Percentiles rank a stretch among this genome's conserved stretches.
phyloP scores from a whole-genome alignment of 2,797 vertebrate species.

The Lerista edwardsae region DNA sequence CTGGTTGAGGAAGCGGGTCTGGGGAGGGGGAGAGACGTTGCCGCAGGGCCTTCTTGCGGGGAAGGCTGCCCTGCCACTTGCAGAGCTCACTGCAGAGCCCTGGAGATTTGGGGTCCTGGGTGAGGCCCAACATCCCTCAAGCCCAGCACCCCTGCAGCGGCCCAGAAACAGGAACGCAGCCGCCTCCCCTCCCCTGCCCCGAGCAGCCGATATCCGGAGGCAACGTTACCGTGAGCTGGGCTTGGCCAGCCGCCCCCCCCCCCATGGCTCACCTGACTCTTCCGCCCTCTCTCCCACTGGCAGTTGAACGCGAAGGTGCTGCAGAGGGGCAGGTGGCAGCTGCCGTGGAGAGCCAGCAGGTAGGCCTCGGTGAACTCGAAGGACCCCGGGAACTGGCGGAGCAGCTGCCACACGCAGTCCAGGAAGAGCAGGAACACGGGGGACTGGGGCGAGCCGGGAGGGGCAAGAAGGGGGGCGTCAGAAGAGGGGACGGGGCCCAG shows the following conservation, averaged over 20 bases:
- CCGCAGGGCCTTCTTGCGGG: background rate
- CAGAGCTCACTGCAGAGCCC: no score
- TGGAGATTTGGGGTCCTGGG: no score
- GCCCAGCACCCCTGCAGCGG: no score
- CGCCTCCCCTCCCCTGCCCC: no score
- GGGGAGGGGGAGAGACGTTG: accelerated
- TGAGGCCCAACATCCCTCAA: no score
- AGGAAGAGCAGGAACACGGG: constrained; percentile 93
- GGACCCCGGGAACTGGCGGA: constrained; percentile 85
- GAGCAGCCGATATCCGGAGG: no score
- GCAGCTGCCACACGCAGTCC: constrained; percentile 92
- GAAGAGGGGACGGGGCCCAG: background rate
- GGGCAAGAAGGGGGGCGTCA: constrained; percentile 76
- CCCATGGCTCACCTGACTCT: constrained; percentile 76
- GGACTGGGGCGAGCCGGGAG: constrained; percentile 74
- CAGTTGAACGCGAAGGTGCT: constrained; percentile 91
- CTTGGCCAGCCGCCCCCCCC: no score
- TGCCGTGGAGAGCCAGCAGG: constrained; percentile 90
- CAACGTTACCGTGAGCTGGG: no score
- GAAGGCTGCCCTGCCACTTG: no score
- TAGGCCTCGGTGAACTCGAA: constrained; percentile 92
- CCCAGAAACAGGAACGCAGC: no score
- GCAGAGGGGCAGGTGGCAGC: constrained; percentile 86
- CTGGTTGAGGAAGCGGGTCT: constrained; percentile 65
- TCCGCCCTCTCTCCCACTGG: constrained; percentile 83